phyloP scores from a whole-genome alignment of 2,888 invertebrate species.

The Nasonia oneida region DNA sequence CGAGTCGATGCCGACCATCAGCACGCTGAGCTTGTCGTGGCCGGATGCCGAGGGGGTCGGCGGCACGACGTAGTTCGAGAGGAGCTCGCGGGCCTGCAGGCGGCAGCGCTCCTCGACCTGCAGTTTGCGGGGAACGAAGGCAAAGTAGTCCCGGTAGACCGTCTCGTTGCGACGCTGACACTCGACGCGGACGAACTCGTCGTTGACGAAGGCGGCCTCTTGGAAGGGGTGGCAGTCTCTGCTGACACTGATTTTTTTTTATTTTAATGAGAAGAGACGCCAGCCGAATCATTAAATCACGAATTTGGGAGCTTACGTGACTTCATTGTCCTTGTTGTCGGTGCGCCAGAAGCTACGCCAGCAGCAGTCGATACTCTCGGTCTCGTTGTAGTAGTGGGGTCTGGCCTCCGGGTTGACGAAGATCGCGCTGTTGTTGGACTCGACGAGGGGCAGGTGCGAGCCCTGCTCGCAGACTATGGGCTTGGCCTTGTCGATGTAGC shows the following conservation, averaged over 20 bases:
- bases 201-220: conserved; percentile 78
- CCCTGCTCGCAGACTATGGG: conserved; percentile 81
- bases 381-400: conserved; percentile 80
- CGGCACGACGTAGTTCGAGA: not conserved
- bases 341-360: conserved; percentile 83
- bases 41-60: conserved; percentile 25
- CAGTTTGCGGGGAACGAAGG: conserved; percentile 82
- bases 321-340: conserved; percentile 79
- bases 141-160: conserved; percentile 86
- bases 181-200: conserved; percentile 86
- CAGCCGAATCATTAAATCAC: too few species aligned
- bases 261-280: too few species aligned
- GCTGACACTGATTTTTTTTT: conserved; percentile 73
- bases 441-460: conserved; percentile 80
- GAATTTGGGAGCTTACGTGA: conserved; percentile 72
- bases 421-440: conserved; percentile 82
- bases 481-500: conserved; percentile 80
- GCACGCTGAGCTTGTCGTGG: conserved; percentile 83
- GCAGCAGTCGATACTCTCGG: conserved; percentile 82
- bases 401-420: conserved; percentile 81
- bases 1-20: conserved; percentile 92
- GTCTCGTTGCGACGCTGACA: conserved; percentile 79
- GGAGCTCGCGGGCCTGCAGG: conserved; percentile 65
- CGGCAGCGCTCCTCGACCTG: conserved; percentile 70
- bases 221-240: conserved; percentile 80